Percentiles rank a stretch among this genome's conserved stretches.
Conservation (phyloP, 2,113 vertebrate species). For the Atractosteus spatula region DNA sequence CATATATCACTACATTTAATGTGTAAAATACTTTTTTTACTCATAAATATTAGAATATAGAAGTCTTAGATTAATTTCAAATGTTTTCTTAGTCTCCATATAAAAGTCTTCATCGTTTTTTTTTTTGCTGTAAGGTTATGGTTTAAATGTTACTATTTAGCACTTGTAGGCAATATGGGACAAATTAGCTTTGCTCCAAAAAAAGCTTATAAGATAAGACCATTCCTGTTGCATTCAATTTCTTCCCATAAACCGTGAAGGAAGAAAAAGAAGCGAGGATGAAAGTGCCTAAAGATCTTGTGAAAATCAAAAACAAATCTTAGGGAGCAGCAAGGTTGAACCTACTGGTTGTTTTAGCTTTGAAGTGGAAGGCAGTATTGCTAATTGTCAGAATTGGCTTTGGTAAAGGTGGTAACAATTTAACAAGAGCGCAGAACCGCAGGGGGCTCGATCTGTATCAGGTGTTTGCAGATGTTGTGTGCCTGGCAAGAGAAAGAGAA, state of each 20-base stretch:
- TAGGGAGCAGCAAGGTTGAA: conserved; percentile 80
- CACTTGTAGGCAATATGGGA: too few species aligned
- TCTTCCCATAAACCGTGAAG: conserved; percentile 32
- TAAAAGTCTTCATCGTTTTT: too few species aligned
- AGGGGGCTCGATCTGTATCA: conserved; percentile 78
- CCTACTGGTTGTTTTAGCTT: conserved; percentile 77
- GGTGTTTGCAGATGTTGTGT: conserved; percentile 87
- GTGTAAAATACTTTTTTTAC: too few species aligned
- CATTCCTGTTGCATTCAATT: conserved; percentile 22
- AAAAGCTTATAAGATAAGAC: too few species aligned
- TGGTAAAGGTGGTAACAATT: conserved; percentile 99
- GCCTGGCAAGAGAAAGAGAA: conserved; percentile 66
- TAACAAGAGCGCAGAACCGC: conserved; percentile 82
- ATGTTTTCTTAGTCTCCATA: too few species aligned
- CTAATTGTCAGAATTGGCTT: conserved; percentile 93
- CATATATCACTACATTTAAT: too few species aligned
- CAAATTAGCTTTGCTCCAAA: too few species aligned
- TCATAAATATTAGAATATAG: too few species aligned
- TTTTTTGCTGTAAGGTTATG: too few species aligned
- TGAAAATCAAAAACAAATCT: conserved; percentile 71
- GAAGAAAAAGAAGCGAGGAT: conserved; percentile 56
- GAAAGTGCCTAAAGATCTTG: conserved; percentile 78
- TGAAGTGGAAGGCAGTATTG: conserved; percentile 85
- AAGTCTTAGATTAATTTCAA: too few species aligned
- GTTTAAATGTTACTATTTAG: too few species aligned